Conservation (phyloP, 2,113 vertebrate species). For the Rutilus rutilus region DNA sequence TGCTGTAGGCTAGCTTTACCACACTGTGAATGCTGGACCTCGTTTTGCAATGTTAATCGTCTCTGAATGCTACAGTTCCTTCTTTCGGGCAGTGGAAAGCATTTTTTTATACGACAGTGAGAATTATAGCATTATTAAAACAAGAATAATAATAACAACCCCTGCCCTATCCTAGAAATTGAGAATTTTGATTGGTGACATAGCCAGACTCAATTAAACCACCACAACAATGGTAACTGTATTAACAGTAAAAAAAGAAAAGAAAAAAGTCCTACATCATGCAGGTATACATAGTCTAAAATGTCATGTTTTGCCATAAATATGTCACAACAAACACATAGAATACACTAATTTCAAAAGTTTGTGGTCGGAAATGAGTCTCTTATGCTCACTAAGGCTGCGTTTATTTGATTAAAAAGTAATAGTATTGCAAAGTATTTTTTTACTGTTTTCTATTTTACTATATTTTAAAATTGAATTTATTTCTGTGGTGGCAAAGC, state of each 20-base stretch:
- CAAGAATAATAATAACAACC: neutral
- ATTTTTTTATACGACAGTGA: conserved; percentile 4
- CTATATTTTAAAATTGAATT: too few species aligned
- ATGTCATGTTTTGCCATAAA: neutral
- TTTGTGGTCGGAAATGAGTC: neutral
- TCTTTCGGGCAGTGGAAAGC: neutral
- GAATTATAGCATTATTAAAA: neutral
- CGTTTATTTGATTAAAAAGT: neutral
- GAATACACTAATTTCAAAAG: neutral
- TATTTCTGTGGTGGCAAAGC: neutral
- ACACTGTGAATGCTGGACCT: conserved; percentile 8
- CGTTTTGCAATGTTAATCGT: conserved; percentile 8
- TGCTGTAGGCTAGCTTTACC: conserved; percentile 23
- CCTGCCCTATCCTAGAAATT: too few species aligned
- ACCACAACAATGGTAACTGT: neutral
- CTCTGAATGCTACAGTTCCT: neutral
- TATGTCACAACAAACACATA: neutral
- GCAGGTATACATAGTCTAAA: neutral
- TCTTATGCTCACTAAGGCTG: neutral
- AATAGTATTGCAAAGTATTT: too few species aligned
- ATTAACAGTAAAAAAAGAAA: neutral
- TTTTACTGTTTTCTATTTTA: neutral
- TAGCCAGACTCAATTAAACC: neutral
- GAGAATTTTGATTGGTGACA: too few species aligned
- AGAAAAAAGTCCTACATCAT: neutral